Conservation (phyloP, 37 sponge, comb jelly and placozoan genomes). For the Geodia barretti region DNA sequence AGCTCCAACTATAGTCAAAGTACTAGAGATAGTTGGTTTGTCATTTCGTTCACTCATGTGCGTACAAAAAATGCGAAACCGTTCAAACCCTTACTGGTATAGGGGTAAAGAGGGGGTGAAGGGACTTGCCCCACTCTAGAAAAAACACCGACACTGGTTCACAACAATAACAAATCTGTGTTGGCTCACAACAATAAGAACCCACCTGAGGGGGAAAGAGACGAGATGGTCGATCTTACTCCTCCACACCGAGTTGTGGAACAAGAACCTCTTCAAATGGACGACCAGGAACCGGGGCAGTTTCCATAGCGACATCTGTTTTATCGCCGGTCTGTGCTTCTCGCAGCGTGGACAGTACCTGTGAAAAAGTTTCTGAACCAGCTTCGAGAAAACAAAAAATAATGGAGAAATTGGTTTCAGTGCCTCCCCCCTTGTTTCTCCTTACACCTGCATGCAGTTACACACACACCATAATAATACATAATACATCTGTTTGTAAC, state of each 20-base stretch:
- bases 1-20: too few relatives aligned
- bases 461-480: too few relatives aligned
- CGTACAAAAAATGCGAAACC: too few relatives aligned
- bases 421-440: too few relatives aligned
- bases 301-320: conserved; percentile 90
- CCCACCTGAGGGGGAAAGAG: conserved; percentile 73
- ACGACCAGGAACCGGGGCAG: conserved; percentile 85
- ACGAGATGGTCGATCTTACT: conserved; percentile 79
- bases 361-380: background rate
- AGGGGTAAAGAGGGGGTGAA: too few relatives aligned
- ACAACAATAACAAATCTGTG: background rate
- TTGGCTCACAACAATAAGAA: background rate
- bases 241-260: conserved; percentile 41
- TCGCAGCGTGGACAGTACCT: conserved; percentile 95
- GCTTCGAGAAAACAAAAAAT: background rate
- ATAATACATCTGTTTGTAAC: too few relatives aligned
- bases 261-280: conserved; percentile 92
- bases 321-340: conserved; percentile 88
- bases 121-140: background rate
- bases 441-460: too few relatives aligned
- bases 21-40: too few relatives aligned
- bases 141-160: background rate
- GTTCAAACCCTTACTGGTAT: too few relatives aligned
- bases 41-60: too few relatives aligned
- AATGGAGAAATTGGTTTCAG: too few relatives aligned